Percentiles rank a stretch among this genome's conserved stretches.
These are phyloP conservation scores for Euphonia xanthogaster DNA, from an alignment of 2,797 vertebrate genomes.

Conservation along the genomic window DNA sequence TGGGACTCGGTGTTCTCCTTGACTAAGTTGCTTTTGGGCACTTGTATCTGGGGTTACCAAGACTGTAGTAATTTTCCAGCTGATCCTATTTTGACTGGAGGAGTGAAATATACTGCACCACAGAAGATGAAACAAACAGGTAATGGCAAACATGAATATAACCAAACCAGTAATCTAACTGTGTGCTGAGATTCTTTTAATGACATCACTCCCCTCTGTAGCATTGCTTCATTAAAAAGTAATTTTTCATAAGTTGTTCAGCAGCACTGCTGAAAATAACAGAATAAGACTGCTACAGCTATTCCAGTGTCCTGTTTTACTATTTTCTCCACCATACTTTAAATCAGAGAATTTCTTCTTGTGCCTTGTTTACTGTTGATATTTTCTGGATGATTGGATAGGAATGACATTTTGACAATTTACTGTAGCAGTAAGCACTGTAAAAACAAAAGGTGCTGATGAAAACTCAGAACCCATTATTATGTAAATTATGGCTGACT, in stretches of 20 bases:
- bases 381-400: conserved; percentile 83
- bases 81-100: neutral
- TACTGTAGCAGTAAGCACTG: conserved; percentile 86
- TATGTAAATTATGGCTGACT: conserved; percentile 92
- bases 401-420: conserved; percentile 91
- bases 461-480: conserved; percentile 91
- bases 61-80: neutral
- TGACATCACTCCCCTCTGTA: neutral
- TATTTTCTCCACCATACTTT: conserved; percentile 62
- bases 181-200: neutral
- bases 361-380: conserved; percentile 83
- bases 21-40: neutral
- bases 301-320: conserved; percentile 44
- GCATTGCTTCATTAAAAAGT: conserved; percentile 66
- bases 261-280: conserved; percentile 44
- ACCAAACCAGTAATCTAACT: conserved; percentile 26
- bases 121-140: neutral
- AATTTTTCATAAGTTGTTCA: conserved; percentile 41
- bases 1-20: neutral
- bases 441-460: conserved; percentile 94
- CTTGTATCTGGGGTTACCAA: neutral
- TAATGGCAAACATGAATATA: neutral
- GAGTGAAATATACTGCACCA: neutral
- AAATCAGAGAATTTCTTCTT: conserved; percentile 82
- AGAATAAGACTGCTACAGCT: conserved; percentile 13